Percentiles rank a stretch among this genome's conserved stretches.
phyloP scores from a whole-genome alignment of 2,888 invertebrate genomes.

The Acleris laterana region DNA sequence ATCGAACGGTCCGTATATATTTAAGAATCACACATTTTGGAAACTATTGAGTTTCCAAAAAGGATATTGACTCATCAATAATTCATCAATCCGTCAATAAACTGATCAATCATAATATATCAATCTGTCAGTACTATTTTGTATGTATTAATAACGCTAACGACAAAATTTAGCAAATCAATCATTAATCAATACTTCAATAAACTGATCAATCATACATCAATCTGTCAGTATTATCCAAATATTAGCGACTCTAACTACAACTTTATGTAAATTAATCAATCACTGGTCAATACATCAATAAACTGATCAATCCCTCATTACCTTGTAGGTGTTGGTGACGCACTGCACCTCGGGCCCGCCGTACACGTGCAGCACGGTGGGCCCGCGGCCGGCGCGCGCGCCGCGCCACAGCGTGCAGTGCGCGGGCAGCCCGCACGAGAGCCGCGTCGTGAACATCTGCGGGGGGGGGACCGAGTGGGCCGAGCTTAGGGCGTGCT shows the following conservation, averaged over 20 bases:
- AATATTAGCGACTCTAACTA: no score
- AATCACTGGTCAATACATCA: no score
- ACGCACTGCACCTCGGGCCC: constrained; percentile 99
- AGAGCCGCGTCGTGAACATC: constrained; percentile 66
- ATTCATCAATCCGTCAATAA: no score
- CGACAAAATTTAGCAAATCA: no score
- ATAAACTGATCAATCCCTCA: constrained; percentile 18
- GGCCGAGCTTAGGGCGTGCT: constrained; percentile 53
- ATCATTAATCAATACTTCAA: no score
- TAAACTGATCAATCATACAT: not conserved
- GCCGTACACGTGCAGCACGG: constrained; percentile 98
- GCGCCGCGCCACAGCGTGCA: constrained; percentile 92
- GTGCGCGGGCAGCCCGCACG: constrained; percentile 86
- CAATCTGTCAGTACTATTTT: constrained; percentile 7
- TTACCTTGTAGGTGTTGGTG: constrained; percentile 96
- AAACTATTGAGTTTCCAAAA: no score
- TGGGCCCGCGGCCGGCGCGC: constrained; percentile 88
- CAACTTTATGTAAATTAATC: no score
- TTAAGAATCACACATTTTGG: no score
- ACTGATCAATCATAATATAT: not conserved
- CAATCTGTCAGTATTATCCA: constrained; percentile 9
- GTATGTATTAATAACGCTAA: no score
- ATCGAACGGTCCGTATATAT: no score
- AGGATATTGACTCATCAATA: no score
- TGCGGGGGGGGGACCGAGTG: constrained; percentile 64